These are phyloP conservation scores for Teleiodes luculella DNA, from an alignment of 2,888 invertebrate genomes.

Conservation along the genomic window DNA sequence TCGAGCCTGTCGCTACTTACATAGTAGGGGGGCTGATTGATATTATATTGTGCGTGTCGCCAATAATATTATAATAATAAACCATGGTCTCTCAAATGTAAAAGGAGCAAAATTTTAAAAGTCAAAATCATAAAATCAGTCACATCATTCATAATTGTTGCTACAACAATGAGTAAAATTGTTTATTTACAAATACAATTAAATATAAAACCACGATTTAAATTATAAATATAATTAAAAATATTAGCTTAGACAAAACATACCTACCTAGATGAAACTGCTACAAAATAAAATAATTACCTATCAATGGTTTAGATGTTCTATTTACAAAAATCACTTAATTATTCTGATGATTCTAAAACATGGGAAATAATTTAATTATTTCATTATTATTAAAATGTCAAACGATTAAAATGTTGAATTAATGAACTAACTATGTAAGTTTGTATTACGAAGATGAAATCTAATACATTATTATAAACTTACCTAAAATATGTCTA, in stretches of 20 bases:
- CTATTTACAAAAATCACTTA: slow-evolving; percentile 22
- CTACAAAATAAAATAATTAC: slow-evolving; percentile 10
- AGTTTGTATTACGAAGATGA: not conserved
- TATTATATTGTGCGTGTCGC: slow-evolving; percentile 12
- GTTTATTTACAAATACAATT: not conserved
- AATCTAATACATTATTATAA: not conserved
- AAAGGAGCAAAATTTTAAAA: slow-evolving; percentile 15
- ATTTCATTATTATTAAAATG: not conserved
- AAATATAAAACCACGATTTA: not conserved
- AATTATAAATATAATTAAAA: too few relatives aligned
- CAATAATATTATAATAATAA: not conserved
- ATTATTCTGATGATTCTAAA: slow-evolving; percentile 13
- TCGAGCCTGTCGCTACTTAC: too few relatives aligned
- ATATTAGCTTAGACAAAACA: slow-evolving; percentile 21
- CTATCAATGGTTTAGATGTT: slow-evolving; percentile 14
- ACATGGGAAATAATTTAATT: slow-evolving; percentile 19
- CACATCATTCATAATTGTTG: slow-evolving; percentile 38
- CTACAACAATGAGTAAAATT: not conserved
- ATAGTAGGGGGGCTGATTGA: too few relatives aligned
- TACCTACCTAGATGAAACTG: slow-evolving; percentile 27
- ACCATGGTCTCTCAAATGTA: not conserved
- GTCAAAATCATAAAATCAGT: slow-evolving; percentile 49
- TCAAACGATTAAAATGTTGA: not conserved
- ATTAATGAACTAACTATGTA: not conserved
- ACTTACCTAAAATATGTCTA: not conserved